phyloP scores from a whole-genome alignment of 1,140 invertebrate genomes.

The Parapsyche elsis region DNA sequence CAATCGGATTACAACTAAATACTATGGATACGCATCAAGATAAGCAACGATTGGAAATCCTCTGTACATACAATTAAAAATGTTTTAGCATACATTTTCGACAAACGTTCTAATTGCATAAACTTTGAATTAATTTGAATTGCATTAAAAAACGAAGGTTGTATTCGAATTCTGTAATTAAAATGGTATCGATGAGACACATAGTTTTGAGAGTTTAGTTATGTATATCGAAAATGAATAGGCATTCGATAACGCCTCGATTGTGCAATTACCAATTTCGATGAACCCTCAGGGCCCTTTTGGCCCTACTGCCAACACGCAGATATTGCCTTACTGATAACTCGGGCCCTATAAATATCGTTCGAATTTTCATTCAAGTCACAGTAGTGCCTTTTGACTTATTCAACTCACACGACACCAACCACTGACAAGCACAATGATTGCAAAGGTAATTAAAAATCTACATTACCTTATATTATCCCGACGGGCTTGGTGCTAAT shows the following conservation, averaged over 20 bases:
- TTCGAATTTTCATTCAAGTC: constrained; percentile 19
- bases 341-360: constrained; percentile 31
- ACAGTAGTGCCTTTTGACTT: constrained; percentile 21
- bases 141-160: constrained; percentile 3
- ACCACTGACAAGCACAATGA: constrained; percentile 19
- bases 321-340: constrained; percentile 34
- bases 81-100: background rate
- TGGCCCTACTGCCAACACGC: constrained; percentile 17
- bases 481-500: too few relatives aligned
- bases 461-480: background rate
- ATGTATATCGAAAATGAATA: constrained; percentile 15
- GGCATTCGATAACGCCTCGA: background rate
- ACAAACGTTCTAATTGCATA: background rate
- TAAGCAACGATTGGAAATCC: background rate
- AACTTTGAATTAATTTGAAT: background rate
- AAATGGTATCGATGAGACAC: background rate
- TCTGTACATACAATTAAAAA: background rate
- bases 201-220: background rate
- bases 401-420: background rate
- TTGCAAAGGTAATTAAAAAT: constrained; percentile 29
- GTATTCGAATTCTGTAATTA: background rate
- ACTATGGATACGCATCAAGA: background rate
- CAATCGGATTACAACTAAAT: too few relatives aligned
- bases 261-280: constrained; percentile 27
- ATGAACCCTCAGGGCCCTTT: constrained; percentile 9